Evolutionary conservation across 2,888 invertebrate species (phyloP), one percentile per base, ranked within the genome.

Genomic region (Gastrophysa polygoni): DNA sequence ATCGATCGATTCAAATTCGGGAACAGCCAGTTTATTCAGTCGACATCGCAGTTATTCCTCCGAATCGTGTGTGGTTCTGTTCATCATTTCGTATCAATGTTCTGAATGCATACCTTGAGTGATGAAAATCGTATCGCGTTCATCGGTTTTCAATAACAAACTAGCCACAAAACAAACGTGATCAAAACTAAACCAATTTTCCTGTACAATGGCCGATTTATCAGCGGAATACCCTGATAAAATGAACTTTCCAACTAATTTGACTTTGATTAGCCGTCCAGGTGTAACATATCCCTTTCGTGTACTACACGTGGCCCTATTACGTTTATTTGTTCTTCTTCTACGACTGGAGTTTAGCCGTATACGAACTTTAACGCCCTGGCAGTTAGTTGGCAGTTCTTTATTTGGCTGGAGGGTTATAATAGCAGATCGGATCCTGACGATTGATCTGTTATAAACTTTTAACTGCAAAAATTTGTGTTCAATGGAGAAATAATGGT

Each of bases 341-440:
- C 60, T 71, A 73, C 71, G 72, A 68, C 69, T 64, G 69, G 68
- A 75, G 71, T 76, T 75, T 68, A 67, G 68, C 68, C 70, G 68
- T 72, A 67, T n/a, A n/a, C n/a, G 68, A 76, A 77, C 72, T 77
- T 77, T 75, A 72, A 38, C 14, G 38, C 67, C 68, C 68, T 62
- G 69, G 73, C 76, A 77, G n/a, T 74, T 75, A 72, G 75, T 74
- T 77, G 76, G 77, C 75, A 75, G 76, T 76, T 73, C 75, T 75
- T 75, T 77, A 76, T 76, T 77, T 76, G 73, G 74, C 76, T 74
- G 64, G 72, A 73, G 66, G 72, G 73, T 76, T 76, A 75, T 71
- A n/a, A n/a, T n/a, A 68, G 71, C 69, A 68, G 69, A 67, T 68
- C 67, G 68, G 66, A 66, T 65, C 68, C 69, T 64, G 70, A 60